These are phyloP conservation scores for Kryptopterus vitreolus DNA, from an alignment of 2,797 vertebrate species.

Conservation along the genomic window DNA sequence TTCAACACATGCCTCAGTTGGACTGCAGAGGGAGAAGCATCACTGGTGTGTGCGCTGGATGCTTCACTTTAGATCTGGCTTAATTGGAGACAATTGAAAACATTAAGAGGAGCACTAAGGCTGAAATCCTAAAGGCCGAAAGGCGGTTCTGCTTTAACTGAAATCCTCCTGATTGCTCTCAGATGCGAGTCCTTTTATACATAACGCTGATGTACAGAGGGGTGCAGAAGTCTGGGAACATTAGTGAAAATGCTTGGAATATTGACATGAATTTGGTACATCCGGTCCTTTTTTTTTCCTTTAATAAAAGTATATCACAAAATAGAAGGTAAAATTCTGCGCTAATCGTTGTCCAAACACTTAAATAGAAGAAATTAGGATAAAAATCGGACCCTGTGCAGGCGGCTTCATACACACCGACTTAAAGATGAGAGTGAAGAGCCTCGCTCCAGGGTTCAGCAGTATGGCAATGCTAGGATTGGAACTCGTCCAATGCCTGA, in stretches of 20 bases:
- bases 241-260: neutral
- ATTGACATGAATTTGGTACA: neutral
- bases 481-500: no score
- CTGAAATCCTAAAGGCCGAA: conserved; percentile 60
- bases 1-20: conserved; percentile 74
- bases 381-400: neutral
- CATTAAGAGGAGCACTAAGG: conserved; percentile 70
- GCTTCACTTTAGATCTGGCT: conserved; percentile 64
- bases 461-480: no score
- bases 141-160: conserved; percentile 44
- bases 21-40: conserved; percentile 67
- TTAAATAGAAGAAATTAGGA: neutral
- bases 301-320: no score
- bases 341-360: neutral
- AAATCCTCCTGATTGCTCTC: conserved; percentile 56
- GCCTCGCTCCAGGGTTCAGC: no score
- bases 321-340: neutral
- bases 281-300: neutral
- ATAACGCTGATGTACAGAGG: neutral
- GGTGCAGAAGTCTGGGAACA: neutral
- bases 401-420: no score
- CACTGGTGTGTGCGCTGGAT: conserved; percentile 59
- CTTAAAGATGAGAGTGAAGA: no score
- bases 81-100: conserved; percentile 75
- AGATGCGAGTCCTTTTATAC: conserved; percentile 58